These are phyloP conservation scores for Silurus meridionalis DNA, from an alignment of 2,113 vertebrate species.

Conservation along the genomic window DNA sequence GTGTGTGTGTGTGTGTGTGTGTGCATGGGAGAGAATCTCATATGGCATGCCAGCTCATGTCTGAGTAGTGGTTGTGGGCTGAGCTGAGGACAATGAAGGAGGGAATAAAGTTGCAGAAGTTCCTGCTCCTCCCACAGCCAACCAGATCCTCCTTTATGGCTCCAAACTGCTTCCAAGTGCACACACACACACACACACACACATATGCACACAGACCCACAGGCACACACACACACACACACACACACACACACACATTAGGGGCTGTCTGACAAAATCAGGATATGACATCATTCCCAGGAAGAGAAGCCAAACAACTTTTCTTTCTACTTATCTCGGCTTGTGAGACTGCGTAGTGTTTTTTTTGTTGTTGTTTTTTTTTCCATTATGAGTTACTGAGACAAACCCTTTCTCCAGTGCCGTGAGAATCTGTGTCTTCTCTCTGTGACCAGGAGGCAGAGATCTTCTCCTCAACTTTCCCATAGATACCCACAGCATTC, in stretches of 20 bases:
- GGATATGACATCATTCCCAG: constrained; percentile 88
- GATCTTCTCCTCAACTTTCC: constrained; percentile 60
- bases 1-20: neutral
- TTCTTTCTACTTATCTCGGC: constrained; percentile 50
- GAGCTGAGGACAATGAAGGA: constrained; percentile 4
- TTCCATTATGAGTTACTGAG: constrained; percentile 41
- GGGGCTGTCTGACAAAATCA: constrained; percentile 76
- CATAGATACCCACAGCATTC: constrained; percentile 59
- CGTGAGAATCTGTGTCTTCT: constrained; percentile 48
- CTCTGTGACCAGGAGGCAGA: constrained; percentile 51
- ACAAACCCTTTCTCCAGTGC: constrained; percentile 48
- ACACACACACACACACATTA: constrained; percentile 53
- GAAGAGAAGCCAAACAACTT: constrained; percentile 75
- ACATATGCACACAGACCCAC: constrained; percentile 41
- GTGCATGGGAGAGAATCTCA: neutral
- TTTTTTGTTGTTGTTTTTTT: constrained; percentile 40
- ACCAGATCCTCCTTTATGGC: constrained; percentile 44
- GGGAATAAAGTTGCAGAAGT: constrained; percentile 31
- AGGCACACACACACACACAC: constrained; percentile 41
- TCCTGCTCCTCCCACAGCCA: constrained; percentile 47
- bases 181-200: constrained; percentile 41
- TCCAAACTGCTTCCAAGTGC: constrained; percentile 2
- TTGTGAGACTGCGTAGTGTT: neutral
- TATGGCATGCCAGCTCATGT: neutral
- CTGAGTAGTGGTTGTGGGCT: constrained; percentile 18